Conservation (phyloP, 2,113 vertebrate species). For the Sinocyclocheilus grahami region DNA sequence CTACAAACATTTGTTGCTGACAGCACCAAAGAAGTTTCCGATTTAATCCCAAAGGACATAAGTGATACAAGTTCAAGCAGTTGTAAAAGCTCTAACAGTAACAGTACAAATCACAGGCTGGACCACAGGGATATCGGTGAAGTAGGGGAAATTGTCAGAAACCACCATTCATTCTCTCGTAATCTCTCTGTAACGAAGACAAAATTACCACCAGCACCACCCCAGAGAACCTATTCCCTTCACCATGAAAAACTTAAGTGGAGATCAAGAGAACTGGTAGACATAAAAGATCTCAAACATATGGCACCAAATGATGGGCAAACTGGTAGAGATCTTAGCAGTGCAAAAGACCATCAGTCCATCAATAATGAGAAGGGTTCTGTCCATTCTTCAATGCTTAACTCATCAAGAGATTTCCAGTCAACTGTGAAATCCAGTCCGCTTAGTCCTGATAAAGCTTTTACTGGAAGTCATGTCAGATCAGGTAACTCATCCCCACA, state of each 20-base stretch:
- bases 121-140: constrained; percentile 64
- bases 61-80: constrained; percentile 68
- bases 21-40: constrained; percentile 42
- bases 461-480: constrained; percentile 62
- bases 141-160: constrained; percentile 71
- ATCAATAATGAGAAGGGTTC: constrained; percentile 32
- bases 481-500: constrained; percentile 74
- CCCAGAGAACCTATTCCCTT: constrained; percentile 88
- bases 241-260: constrained; percentile 79
- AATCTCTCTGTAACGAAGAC: constrained; percentile 88
- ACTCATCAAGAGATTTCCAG: constrained; percentile 51
- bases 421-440: constrained; percentile 45
- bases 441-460: constrained; percentile 59
- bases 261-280: constrained; percentile 66
- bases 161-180: constrained; percentile 73
- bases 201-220: constrained; percentile 83
- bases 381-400: constrained; percentile 37
- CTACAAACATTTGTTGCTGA: constrained; percentile 52
- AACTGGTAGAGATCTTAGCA: constrained; percentile 54
- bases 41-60: constrained; percentile 60
- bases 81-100: constrained; percentile 58
- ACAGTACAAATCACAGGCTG: constrained; percentile 59
- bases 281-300: constrained; percentile 52
- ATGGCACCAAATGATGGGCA: constrained; percentile 38
- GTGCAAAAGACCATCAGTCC: constrained; percentile 60